Evolutionary conservation across 2,888 invertebrate genomes (phyloP), one percentile per base, ranked within the genome.

Genomic region (Lasioglossum zephyrum): DNA sequence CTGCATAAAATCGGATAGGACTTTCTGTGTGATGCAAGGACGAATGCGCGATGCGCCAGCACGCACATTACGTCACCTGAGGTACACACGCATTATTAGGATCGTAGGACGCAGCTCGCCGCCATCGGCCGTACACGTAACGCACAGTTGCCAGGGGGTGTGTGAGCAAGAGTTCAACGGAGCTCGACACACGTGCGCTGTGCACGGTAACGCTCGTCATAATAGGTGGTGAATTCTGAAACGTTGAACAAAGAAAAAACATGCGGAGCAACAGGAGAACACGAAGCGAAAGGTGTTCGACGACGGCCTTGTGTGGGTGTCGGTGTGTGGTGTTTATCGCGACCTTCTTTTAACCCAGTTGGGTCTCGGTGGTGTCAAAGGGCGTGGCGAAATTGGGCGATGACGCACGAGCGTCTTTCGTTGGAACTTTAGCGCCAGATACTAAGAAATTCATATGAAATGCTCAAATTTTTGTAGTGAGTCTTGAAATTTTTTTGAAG

Each of bases 211-310:
- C 73, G 80, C 39, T 41, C 16, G 80, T 69, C 76, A 91, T 90
- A 89, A 91, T 88, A 86, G 88, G 85, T 81, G 88, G 84, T 87
- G 87, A 88, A 91, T 90, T 86, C 87, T 85, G 91, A 93, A 93
- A 90, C 89, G 92, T 92, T 93, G 92, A 94, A 94, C 94, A 94
- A 94, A 94, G 94, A 94, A 94, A 94, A 94, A 94, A 94, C 94
- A 94, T 93, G 93, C 93, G 85, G 87, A 82, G 87, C 90, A 94
- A 91, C 93, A 94, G 94, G 94, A 94, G 94, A 93, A 87, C 93
- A 94, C 91, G 93, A 91, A 75, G 73, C 72, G 60, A 77, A 87
- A 88, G 89, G 91, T 92, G 92, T 90, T 83, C 81, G 66, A 60
- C 49, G 69, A 31, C 81, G 95, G 95, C 96, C 6, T 2, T 16